These are phyloP conservation scores for Pristionchus arcanus DNA, from an alignment of 2,888 invertebrate genomes.

Conservation along the genomic window DNA sequence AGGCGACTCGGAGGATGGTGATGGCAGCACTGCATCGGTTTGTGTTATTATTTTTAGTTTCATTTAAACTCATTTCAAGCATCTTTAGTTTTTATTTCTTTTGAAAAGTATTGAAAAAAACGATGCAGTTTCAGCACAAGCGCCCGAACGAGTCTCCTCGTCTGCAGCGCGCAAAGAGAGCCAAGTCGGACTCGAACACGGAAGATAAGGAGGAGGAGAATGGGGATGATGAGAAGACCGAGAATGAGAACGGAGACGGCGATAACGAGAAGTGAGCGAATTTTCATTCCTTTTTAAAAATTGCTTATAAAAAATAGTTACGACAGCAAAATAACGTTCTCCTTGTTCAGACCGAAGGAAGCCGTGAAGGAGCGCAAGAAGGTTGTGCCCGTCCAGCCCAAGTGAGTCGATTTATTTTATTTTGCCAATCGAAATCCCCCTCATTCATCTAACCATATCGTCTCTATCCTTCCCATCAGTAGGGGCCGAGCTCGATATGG, in stretches of 20 bases:
- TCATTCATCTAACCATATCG: not conserved
- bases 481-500: not conserved
- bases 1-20: conserved; percentile 37
- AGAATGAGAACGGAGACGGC: not conserved
- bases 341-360: conserved; percentile 4
- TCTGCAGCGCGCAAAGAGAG: conserved; percentile 48
- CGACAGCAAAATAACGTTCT: not conserved
- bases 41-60: not conserved
- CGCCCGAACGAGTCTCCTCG: conserved; percentile 54
- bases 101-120: no score
- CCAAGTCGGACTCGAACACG: conserved; percentile 50
- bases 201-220: conserved; percentile 55
- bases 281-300: not conserved
- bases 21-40: conserved; percentile 44
- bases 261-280: not conserved
- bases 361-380: conserved; percentile 32
- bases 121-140: conserved; percentile 24
- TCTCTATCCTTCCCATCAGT: conserved; percentile 19
- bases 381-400: not conserved
- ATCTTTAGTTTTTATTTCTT: no score
- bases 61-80: no score
- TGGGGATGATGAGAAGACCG: conserved; percentile 5
- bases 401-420: not conserved
- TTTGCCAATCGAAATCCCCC: not conserved
- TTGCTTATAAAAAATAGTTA: no score